Conservation (phyloP, 92 coral and sea anemone species). For the Ricordea florida region DNA sequence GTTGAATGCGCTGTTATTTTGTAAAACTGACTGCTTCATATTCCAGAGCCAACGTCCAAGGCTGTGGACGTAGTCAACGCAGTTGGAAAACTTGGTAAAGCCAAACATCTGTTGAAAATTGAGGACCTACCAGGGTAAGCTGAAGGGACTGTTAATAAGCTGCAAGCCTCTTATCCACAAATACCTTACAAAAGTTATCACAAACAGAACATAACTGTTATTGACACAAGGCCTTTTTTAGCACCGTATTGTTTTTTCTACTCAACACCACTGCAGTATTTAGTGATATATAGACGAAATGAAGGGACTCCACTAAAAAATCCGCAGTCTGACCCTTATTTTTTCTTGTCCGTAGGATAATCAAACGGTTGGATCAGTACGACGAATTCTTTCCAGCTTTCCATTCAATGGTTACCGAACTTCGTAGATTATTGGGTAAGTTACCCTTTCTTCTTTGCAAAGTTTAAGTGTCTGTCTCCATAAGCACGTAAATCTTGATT, state of each 20-base stretch:
- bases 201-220: too few relatives aligned
- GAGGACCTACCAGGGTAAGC: constrained; percentile 92
- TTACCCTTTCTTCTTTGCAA: not conserved
- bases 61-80: constrained; percentile 94
- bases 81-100: constrained; percentile 92
- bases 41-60: constrained; percentile 76
- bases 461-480: not conserved
- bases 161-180: not conserved
- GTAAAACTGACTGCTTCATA: not conserved
- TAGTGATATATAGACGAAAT: too few relatives aligned
- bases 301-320: too few relatives aligned
- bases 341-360: constrained; percentile 60
- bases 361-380: constrained; percentile 91
- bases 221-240: too few relatives aligned
- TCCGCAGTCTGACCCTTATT: too few relatives aligned
- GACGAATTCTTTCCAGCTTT: constrained; percentile 97
- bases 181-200: not conserved
- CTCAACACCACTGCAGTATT: too few relatives aligned
- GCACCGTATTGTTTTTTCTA: too few relatives aligned
- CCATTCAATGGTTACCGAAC: constrained; percentile 84
- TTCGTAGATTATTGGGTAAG: constrained; percentile 81
- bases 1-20: too few relatives aligned
- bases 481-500: not conserved
- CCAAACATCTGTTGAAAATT: constrained; percentile 81
- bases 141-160: too few relatives aligned